phyloP scores from a whole-genome alignment of 2,888 invertebrate genomes.

The Bellardia bayeri region DNA sequence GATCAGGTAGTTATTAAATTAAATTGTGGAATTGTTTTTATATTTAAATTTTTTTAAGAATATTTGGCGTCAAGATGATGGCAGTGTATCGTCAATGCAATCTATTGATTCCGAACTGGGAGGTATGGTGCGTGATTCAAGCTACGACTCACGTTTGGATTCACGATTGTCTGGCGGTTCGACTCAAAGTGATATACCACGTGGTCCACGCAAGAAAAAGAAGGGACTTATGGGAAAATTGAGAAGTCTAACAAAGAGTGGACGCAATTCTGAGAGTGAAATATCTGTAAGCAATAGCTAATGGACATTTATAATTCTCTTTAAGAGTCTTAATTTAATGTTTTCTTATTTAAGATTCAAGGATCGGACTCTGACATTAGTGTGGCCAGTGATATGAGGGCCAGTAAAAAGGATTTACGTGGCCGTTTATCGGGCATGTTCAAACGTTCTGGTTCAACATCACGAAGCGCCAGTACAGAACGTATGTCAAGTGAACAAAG shows the following conservation, averaged over 20 bases:
- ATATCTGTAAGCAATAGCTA: slow-evolving; percentile 81
- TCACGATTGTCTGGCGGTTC: slow-evolving; percentile 93
- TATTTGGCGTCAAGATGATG: slow-evolving; percentile 93
- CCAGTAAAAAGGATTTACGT: slow-evolving; percentile 90
- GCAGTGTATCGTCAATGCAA: slow-evolving; percentile 93
- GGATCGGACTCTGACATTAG: slow-evolving; percentile 91
- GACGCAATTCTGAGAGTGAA: slow-evolving; percentile 85
- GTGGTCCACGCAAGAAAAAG: slow-evolving; percentile 89
- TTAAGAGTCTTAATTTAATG: no score
- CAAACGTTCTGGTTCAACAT: slow-evolving; percentile 87
- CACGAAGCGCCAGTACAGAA: slow-evolving; percentile 88
- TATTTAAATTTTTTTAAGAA: slow-evolving; percentile 84
- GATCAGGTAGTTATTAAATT: slow-evolving; percentile 81
- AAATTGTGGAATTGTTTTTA: neutral
- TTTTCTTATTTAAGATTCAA: slow-evolving; percentile 82
- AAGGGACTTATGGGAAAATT: slow-evolving; percentile 93
- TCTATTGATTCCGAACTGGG: slow-evolving; percentile 90
- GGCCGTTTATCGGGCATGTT: slow-evolving; percentile 94
- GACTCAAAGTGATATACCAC: slow-evolving; percentile 91
- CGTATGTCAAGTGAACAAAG: slow-evolving; percentile 82
- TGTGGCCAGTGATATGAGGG: slow-evolving; percentile 86
- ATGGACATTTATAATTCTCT: no score
- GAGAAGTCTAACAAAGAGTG: slow-evolving; percentile 93
- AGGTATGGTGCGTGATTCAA: slow-evolving; percentile 89
- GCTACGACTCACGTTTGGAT: slow-evolving; percentile 87